Percentiles rank a stretch among this genome's conserved stretches.
These are phyloP conservation scores for Trachymyrmex cornetzi DNA, from an alignment of 1,140 invertebrate species.

Conservation along the genomic window DNA sequence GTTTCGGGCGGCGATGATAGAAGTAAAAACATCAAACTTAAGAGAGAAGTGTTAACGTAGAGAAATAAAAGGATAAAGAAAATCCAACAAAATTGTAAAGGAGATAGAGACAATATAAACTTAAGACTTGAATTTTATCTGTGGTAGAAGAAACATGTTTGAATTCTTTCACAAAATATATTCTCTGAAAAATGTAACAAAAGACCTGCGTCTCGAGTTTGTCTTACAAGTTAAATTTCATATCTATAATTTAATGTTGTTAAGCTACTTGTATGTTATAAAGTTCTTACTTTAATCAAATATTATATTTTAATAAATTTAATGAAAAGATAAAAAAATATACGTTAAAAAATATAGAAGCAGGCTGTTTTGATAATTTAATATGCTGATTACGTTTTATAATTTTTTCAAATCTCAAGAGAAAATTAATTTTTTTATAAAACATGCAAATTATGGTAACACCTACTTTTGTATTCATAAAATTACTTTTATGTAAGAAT, in stretches of 20 bases:
- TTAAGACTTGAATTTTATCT: background rate
- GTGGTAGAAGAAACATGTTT: background rate
- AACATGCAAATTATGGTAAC: background rate
- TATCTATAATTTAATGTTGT: background rate
- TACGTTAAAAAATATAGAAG: background rate
- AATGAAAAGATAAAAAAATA: background rate
- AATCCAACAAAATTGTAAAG: background rate
- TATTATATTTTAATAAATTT: background rate
- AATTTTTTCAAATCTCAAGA: background rate
- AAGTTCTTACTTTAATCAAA: background rate
- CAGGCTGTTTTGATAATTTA: background rate
- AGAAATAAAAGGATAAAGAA: constrained; percentile 1
- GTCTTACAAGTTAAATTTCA: background rate
- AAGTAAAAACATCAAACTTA: constrained; percentile 2
- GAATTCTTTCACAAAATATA: background rate
- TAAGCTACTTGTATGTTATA: background rate
- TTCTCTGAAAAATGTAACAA: background rate
- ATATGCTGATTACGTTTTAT: background rate
- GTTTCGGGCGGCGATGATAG: background rate
- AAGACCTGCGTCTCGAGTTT: background rate
- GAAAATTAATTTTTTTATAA: background rate
- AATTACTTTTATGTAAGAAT: background rate
- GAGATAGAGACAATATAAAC: background rate
- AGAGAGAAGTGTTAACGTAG: background rate
- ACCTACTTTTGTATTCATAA: background rate